Base-by-base conservation (phyloP, 2,113 vertebrate genomes). In the Chaenogobius annularis region DNA sequence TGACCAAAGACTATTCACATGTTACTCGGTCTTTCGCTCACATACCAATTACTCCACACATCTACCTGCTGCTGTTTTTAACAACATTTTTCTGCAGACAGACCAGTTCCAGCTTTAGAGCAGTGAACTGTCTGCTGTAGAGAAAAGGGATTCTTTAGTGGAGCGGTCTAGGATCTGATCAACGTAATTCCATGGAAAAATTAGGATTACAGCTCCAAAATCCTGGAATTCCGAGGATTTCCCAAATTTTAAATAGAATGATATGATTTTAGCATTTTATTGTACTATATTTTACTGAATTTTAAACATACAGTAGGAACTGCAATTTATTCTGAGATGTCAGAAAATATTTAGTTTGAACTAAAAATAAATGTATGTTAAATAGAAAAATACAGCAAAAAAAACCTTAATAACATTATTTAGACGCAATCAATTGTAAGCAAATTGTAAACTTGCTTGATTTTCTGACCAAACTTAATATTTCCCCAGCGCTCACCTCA, bases 121-220 rank as follows among this genome's bases (percentile, higher is more conserved):
- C 55, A 71, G 77, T 43, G 35, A 69, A 26, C 12, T 72, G 56
- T 72, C 68, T 69, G 62, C 58, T 31, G 61, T 12, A 22, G 26
- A 55, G 59, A 10, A 13, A 68, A n/a, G 59, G 46, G 37, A 76
- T 79, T 47, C 65, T 82, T n/a, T 74, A 73, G 23, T 73, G 64
- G 64, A 72, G 69, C 55, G 69, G 72, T 31, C 73, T 77, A 83
- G 79, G 74, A 47, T 62, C 68, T n/a, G 3, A 17, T 58, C 46
- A 79, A 61, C 65, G 79, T 70, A 74, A 85, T 71, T 79, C 50
- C 50, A 74, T 58, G 54, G 47, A 65, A 81, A 85, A 84, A 90
- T 55, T 65, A 65, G 75, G 85, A 90, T 86, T 83, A 89, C 52
- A 78, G 74, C 84, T 79, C 75, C 76, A 80, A 78, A 68, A 81